These are phyloP conservation scores for Arbacia lixula DNA, from an alignment of 53 echinoderm and acorn worm species.

Conservation along the genomic window DNA sequence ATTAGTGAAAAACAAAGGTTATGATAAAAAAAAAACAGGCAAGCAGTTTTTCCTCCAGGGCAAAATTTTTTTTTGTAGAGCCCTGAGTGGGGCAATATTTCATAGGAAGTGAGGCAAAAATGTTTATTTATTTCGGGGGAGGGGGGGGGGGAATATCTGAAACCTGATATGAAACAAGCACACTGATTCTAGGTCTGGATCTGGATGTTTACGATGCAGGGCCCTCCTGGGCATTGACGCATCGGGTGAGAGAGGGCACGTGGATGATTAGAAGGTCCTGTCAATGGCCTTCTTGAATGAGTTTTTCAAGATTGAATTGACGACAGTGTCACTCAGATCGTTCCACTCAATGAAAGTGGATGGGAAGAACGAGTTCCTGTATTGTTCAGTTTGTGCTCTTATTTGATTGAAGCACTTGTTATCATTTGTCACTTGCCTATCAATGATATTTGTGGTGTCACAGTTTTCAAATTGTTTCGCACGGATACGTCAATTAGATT, in stretches of 20 bases:
- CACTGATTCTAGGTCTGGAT: too few species aligned
- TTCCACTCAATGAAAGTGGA: constrained; percentile 20
- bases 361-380: constrained; percentile 1
- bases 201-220: neutral
- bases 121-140: too few species aligned
- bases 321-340: constrained; percentile 16
- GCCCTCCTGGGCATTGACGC: constrained; percentile 17
- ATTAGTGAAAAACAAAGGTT: too few species aligned
- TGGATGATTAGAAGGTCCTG: neutral
- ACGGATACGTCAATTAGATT: constrained; percentile 10
- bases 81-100: too few species aligned
- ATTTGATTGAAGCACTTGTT: constrained; percentile 4
- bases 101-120: too few species aligned
- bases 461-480: constrained; percentile 4
- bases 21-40: too few species aligned
- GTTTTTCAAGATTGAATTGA: neutral
- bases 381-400: neutral
- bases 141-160: too few species aligned
- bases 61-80: too few species aligned
- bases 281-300: neutral
- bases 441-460: constrained; percentile 3
- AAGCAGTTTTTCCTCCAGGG: too few species aligned
- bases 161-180: too few species aligned
- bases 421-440: constrained; percentile 11
- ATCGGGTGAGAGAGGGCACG: neutral